Evolutionary conservation across 1,140 invertebrate genomes (phyloP).

Genomic region (Hylyphantes graminicola): DNA sequence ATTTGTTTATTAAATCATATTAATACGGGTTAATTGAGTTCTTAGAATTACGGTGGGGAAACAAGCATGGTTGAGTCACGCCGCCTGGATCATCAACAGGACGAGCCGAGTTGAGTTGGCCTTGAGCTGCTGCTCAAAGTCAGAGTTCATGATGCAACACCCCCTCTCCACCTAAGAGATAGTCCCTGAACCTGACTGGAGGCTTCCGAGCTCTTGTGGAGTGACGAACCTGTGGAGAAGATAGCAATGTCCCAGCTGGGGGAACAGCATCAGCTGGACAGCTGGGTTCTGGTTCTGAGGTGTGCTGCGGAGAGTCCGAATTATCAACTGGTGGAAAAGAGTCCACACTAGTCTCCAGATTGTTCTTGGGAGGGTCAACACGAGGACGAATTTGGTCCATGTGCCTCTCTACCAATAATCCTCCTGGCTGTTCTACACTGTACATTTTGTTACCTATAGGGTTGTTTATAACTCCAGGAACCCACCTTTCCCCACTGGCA

Average conservation of each 20-base stretch:
- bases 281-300: neutral
- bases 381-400: neutral
- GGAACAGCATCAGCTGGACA: neutral
- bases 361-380: neutral
- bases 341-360: neutral
- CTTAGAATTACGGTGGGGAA: too few species aligned
- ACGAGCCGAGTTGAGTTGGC: too few species aligned
- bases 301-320: neutral
- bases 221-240: neutral
- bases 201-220: neutral
- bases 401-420: neutral
- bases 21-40: too few species aligned
- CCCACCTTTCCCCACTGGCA: neutral
- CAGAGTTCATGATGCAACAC: neutral
- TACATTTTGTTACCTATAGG: slow-evolving; percentile 14
- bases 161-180: neutral
- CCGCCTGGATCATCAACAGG: too few species aligned
- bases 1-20: too few species aligned
- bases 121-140: too few species aligned
- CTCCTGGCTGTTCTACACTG: neutral
- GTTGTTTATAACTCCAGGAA: neutral
- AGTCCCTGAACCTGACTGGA: neutral
- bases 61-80: too few species aligned
- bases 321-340: neutral
- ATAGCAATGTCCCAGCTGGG: neutral